phyloP scores from a whole-genome alignment of 2,113 vertebrate species.

The Xenopus laevis region DNA sequence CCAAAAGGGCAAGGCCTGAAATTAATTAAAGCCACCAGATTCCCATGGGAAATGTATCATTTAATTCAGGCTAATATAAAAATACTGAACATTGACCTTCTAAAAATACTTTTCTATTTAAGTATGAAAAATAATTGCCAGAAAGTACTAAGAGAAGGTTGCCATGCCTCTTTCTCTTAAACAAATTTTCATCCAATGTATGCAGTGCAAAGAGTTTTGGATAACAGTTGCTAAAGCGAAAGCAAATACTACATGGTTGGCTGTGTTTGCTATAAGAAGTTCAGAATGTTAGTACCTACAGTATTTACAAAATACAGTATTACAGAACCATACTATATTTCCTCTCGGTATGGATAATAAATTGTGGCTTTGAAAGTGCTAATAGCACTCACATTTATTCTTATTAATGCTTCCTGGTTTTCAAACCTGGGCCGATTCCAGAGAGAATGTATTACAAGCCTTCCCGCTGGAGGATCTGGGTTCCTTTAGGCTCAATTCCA shows the following conservation, averaged over 20 bases:
- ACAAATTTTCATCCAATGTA: not conserved
- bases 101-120: too few species aligned
- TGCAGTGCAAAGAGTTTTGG: not conserved
- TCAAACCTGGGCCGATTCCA: slow-evolving; percentile 77
- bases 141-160: too few species aligned
- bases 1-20: too few species aligned
- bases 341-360: slow-evolving; percentile 54
- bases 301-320: slow-evolving; percentile 26
- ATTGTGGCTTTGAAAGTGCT: slow-evolving; percentile 58
- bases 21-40: too few species aligned
- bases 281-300: not conserved
- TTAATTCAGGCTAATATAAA: too few species aligned
- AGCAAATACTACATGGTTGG: too few species aligned
- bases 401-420: slow-evolving; percentile 67
- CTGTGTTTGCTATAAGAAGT: not conserved
- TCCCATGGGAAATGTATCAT: too few species aligned
- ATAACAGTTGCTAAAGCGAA: too few species aligned
- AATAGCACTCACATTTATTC: slow-evolving; percentile 64
- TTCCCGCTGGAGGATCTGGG: slow-evolving; percentile 81
- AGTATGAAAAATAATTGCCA: too few species aligned
- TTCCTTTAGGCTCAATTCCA: slow-evolving; percentile 83
- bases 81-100: too few species aligned
- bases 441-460: slow-evolving; percentile 77
- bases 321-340: slow-evolving; percentile 41
- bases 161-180: too few species aligned